phyloP scores from a whole-genome alignment of 64 coral and sea anemone species.

The Montipora foliosa region DNA sequence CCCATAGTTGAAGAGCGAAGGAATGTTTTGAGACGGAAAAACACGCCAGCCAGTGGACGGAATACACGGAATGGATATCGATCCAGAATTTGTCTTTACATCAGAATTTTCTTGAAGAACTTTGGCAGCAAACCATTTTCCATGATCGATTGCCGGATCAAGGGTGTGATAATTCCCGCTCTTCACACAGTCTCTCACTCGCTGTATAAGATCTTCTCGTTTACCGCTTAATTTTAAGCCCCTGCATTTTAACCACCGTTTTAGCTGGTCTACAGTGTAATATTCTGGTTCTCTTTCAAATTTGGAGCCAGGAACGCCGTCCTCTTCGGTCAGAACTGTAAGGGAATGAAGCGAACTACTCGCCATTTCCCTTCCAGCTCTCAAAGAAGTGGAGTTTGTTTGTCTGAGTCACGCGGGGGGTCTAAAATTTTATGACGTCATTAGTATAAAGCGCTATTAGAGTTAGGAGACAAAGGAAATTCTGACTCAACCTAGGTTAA shows the following conservation, averaged over 20 bases:
- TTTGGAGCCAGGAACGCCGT: slow-evolving; percentile 49
- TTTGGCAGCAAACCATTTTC: slow-evolving; percentile 46
- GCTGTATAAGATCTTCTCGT: slow-evolving; percentile 25
- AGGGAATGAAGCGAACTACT: neutral
- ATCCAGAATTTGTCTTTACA: slow-evolving; percentile 6
- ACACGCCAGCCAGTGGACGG: neutral
- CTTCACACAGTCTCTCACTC: slow-evolving; percentile 21
- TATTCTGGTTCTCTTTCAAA: slow-evolving; percentile 24
- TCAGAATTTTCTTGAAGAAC: neutral
- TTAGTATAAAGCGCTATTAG: too few species aligned
- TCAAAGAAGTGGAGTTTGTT: neutral
- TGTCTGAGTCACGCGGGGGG: too few species aligned
- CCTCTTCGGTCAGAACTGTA: slow-evolving; percentile 47
- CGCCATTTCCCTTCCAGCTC: slow-evolving; percentile 15
- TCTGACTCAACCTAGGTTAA: too few species aligned
- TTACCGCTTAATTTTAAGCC: slow-evolving; percentile 52
- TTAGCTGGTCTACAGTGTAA: slow-evolving; percentile 37
- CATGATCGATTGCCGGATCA: slow-evolving; percentile 25
- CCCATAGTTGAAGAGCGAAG: slow-evolving; percentile 36
- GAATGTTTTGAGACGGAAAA: slow-evolving; percentile 38
- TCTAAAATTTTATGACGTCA: too few species aligned
- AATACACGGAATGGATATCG: neutral
- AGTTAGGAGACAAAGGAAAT: too few species aligned
- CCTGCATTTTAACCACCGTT: slow-evolving; percentile 51
- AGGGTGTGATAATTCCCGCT: slow-evolving; percentile 16